Conservation (phyloP, 2,888 invertebrate genomes). For the Drosophila sordidapex region DNA sequence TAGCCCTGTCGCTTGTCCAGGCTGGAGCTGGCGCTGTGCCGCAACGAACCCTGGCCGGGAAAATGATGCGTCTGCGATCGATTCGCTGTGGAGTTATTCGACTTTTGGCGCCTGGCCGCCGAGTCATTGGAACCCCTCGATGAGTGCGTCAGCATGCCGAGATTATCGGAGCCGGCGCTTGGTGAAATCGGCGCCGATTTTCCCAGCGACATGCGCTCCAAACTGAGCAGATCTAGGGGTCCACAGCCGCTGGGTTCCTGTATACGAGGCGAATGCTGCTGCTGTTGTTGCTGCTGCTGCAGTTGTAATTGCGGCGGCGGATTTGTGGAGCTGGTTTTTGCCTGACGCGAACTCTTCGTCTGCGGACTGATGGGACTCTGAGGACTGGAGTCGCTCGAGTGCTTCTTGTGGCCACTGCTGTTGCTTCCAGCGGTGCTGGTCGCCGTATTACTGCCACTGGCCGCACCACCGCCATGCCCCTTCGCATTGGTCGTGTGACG, state of each 20-base stretch:
- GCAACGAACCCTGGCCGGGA: constrained; percentile 63
- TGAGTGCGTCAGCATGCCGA: constrained; percentile 81
- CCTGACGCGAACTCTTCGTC: constrained; percentile 70
- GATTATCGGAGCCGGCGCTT: constrained; percentile 78
- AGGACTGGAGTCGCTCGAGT: constrained; percentile 87
- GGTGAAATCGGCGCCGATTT: constrained; percentile 76
- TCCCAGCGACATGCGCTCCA: constrained; percentile 76
- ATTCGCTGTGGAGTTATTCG: constrained; percentile 69
- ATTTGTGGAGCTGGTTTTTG: constrained; percentile 69
- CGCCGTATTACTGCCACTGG: constrained; percentile 70
- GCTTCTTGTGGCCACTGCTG: constrained; percentile 81
- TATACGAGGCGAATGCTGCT: constrained; percentile 74
- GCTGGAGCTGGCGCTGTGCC: constrained; percentile 79
- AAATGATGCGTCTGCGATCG: constrained; percentile 66
- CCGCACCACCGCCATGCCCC: constrained; percentile 59
- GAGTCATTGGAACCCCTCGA: constrained; percentile 82
- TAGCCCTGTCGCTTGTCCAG: constrained; percentile 76
- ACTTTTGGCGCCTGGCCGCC: constrained; percentile 63
- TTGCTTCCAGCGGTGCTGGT: constrained; percentile 75
- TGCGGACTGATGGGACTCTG: constrained; percentile 88
- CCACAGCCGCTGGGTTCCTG: constrained; percentile 68
- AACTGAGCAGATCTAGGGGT: constrained; percentile 73
- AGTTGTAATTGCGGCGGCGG: constrained; percentile 40
- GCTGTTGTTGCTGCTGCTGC: constrained; percentile 19
- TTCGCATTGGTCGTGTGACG: constrained; percentile 82